These are phyloP conservation scores for Nicator chloris DNA, from an alignment of 2,113 vertebrate species.

Conservation along the genomic window DNA sequence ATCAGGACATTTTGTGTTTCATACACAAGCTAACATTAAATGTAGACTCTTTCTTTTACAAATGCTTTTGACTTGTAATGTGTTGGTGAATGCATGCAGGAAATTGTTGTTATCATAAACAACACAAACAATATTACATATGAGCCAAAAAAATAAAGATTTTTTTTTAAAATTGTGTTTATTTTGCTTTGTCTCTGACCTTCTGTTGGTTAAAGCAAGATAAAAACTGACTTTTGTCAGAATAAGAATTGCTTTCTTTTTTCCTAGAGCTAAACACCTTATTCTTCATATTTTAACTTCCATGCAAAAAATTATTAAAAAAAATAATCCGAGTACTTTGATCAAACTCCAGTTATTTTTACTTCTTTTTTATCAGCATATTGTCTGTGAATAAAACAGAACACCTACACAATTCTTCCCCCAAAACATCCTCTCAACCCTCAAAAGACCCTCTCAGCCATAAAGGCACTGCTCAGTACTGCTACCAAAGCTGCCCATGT, in stretches of 20 bases:
- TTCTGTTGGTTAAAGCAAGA: conserved; percentile 15
- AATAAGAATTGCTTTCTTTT: not conserved
- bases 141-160: conserved; percentile 91
- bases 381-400: not conserved
- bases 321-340: not conserved
- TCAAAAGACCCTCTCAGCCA: not conserved
- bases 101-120: conserved; percentile 82
- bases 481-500: not conserved
- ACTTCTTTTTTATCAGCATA: not conserved
- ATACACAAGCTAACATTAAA: conserved; percentile 77
- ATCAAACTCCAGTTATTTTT: not conserved
- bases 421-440: not conserved
- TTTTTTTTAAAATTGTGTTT: conserved; percentile 82
- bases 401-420: not conserved
- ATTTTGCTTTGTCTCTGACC: conserved; percentile 68
- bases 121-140: conserved; percentile 78
- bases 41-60: conserved; percentile 79
- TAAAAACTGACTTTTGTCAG: not conserved
- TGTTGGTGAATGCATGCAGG: conserved; percentile 89
- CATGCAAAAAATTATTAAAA: not conserved
- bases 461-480: not conserved
- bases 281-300: conserved; percentile 22
- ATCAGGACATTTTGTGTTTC: conserved; percentile 76
- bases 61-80: conserved; percentile 84
- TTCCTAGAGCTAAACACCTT: not conserved